Evolutionary conservation across 1,140 invertebrate genomes (phyloP), one percentile per base, ranked within the genome.

Genomic region (Hydropsyche tenuis): DNA sequence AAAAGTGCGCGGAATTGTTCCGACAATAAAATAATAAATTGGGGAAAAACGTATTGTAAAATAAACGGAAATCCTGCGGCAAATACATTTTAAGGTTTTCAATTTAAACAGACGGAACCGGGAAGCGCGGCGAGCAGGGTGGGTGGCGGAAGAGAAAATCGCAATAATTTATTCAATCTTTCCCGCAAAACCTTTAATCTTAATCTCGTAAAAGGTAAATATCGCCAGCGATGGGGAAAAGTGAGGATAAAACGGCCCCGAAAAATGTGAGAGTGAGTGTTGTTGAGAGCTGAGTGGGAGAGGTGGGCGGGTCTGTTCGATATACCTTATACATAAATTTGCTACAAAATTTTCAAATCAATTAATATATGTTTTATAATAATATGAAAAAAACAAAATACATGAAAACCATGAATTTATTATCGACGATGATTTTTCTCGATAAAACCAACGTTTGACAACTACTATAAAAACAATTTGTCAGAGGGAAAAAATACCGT

Each of bases 101-200:
- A 75, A 75, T 71, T 75, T 75, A 71, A 75, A 75, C 30, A 64
- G 73, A 64, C 63, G 65, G 70, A 71, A 53, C 22, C 63, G 37
- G 46, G 68, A 73, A 68, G 56, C 46, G 23, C 22, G 25, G 63
- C 4, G 23, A 62, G 65, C 6, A 16, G 22, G 43, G 51, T 53
- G 48, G 14, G 48, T 22, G n/a, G 64, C 64, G 25, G 60, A 60
- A 69, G 63, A 60, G 75, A 70, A 73, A 60, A 70, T 70, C 30
- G 69, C 64, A 72, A 74, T 77, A 77, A 77, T 77, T 77, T 77
- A 77, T 77, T 77, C 75, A 77, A 73, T 72, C 73, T 77, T 69
- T 68, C 69, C 63, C 53, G 72, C 45, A 68, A 65, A 77, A 77
- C 72, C 75, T 77, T 77, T 77, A 77, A 77, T 77, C 75, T 77